Base-by-base conservation (phyloP, 2,888 invertebrate genomes). In the Achlya flavicornis region DNA sequence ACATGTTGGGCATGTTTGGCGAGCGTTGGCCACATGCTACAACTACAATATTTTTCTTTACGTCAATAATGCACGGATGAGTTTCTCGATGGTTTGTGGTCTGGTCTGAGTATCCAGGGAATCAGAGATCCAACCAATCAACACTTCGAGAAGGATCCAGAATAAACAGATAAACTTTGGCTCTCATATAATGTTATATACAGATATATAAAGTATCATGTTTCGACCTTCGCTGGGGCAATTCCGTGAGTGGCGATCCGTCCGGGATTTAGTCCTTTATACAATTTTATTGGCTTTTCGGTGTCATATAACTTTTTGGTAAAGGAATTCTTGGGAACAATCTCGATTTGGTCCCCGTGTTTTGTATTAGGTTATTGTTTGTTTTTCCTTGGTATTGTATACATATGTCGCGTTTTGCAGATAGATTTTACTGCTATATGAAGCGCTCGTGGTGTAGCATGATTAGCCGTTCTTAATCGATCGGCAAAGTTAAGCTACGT, bases 261-360 rank as follows among this genome's bases (percentile, higher is more conserved):
- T 48, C 57, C 61, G 64, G 70, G 64, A 66, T 64, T 68, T 68
- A 64, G 79, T 74, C 75, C 77, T 75, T 79, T 77, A 78, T 75
- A 79, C 79, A 76, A 78, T 81, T 83, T 84, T 81, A 83, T 83
- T 84, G 79, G 78, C 70, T 77, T 78, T 57, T 75, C 73, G 67
- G 69, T 71, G 74, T 76, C 78, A 78, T 78, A 81, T 81, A 84
- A 80, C 77, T 80, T 75, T 26, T 72, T 74, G 71, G 74, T 70
- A 75, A 80, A 83, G 76, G 80, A 80, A 81, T 83, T 78, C 80
- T 75, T 72, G 67, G 72, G 76, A 67, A 80, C 78, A 80, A 80
- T 79, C 78, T 72, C 72, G 73, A 73, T 72, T 72, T 11, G 60
- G 58, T 59, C 38, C 35, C 43, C 41, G 19, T 60, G 60, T 60